Percentiles rank a stretch among this genome's conserved stretches.
Conservation (phyloP, 2,888 invertebrate species). For the Caenorhabditis panamensis region DNA sequence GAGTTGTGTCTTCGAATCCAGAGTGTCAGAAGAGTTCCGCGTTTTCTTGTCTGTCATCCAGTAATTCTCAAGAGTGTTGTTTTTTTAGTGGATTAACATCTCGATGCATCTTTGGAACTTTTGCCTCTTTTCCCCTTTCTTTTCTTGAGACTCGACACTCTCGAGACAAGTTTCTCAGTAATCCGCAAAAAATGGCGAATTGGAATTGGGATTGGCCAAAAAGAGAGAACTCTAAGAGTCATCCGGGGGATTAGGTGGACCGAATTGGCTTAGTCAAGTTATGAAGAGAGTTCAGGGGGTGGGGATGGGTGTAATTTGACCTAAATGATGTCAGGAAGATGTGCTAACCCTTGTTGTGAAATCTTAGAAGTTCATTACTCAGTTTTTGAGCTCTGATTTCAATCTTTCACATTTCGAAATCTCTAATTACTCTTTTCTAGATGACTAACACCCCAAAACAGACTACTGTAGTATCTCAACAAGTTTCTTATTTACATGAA, state of each 20-base stretch:
- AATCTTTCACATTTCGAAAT: too few relatives aligned
- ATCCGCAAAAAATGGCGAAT: neutral
- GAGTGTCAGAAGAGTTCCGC: slow-evolving; percentile 1
- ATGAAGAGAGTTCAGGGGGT: too few relatives aligned
- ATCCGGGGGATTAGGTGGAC: neutral
- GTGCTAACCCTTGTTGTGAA: too few relatives aligned
- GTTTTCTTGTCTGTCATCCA: neutral
- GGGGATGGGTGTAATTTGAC: too few relatives aligned
- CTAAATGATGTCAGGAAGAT: too few relatives aligned
- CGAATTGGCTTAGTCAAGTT: slow-evolving; percentile 7
- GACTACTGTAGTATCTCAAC: too few relatives aligned
- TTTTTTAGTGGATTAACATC: slow-evolving; percentile 10
- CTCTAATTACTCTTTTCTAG: too few relatives aligned
- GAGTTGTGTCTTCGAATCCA: too few relatives aligned
- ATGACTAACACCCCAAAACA: too few relatives aligned
- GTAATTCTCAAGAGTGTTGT: slow-evolving; percentile 40
- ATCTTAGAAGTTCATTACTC: too few relatives aligned
- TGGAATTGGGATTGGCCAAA: neutral
- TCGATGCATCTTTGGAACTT: neutral
- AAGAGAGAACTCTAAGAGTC: too few relatives aligned
- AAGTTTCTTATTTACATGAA: neutral
- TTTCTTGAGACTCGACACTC: neutral
- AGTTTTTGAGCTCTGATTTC: too few relatives aligned
- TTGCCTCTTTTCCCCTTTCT: neutral
- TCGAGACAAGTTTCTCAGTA: neutral